Conservation (phyloP, 37 sponge, comb jelly and placozoan species). For the Axinella damicornis region DNA sequence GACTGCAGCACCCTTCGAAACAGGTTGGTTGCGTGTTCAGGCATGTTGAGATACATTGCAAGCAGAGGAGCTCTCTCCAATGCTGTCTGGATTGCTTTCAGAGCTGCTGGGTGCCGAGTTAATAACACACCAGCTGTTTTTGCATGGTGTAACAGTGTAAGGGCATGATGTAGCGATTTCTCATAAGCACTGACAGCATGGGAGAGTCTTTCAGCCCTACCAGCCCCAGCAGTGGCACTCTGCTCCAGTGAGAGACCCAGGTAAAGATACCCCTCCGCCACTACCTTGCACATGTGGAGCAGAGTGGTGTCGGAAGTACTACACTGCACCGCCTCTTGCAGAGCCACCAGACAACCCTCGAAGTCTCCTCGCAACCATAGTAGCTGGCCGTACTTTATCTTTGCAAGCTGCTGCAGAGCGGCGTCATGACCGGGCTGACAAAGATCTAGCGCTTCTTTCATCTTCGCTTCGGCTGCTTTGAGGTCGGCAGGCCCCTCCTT, state of each 20-base stretch:
- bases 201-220: not conserved
- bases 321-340: constrained; percentile 15
- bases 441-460: constrained; percentile 23
- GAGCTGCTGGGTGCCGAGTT: constrained; percentile 41
- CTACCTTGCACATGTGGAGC: constrained; percentile 58
- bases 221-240: not conserved
- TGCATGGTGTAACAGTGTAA: constrained; percentile 15
- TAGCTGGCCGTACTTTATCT: constrained; percentile 51
- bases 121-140: constrained; percentile 1
- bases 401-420: constrained; percentile 29
- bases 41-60: constrained; percentile 6
- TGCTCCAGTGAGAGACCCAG: constrained; percentile 44
- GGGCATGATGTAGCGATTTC: constrained; percentile 25
- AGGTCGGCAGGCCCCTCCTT: not conserved
- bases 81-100: constrained; percentile 25
- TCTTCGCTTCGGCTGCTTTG: constrained; percentile 12
- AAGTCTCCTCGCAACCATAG: constrained; percentile 40
- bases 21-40: constrained; percentile 29
- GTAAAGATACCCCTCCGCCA: constrained; percentile 51
- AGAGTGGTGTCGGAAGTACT: constrained; percentile 18
- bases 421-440: constrained; percentile 58
- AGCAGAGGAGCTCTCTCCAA: constrained; percentile 45
- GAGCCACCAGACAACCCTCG: not conserved
- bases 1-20: constrained; percentile 41
- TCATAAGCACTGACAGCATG: constrained; percentile 62